Percentiles rank a stretch among this genome's conserved stretches.
These are phyloP conservation scores for Oscarella lobularis DNA, from an alignment of 37 sponge, comb jelly and placozoan species.

Conservation along the genomic window DNA sequence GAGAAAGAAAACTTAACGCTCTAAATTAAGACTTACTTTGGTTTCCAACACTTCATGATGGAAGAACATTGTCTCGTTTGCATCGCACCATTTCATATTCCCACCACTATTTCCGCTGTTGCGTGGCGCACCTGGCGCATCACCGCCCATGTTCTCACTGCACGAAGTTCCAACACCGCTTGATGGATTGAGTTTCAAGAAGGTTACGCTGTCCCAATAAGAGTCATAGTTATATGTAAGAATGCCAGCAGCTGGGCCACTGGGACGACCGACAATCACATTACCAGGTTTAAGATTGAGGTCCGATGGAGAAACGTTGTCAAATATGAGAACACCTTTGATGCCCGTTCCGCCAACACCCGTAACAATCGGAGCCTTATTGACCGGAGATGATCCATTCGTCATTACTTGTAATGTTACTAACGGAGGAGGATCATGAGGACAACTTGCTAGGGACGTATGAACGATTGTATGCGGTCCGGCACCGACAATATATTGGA, in stretches of 20 bases:
- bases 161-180: conserved; percentile 1
- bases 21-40: no score
- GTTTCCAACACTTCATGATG: no score
- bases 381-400: neutral
- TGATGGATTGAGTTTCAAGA: neutral
- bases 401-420: neutral
- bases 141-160: no score
- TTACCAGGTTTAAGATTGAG: neutral
- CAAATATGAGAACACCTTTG: neutral
- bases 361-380: neutral
- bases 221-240: neutral
- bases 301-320: neutral
- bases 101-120: no score
- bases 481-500: neutral
- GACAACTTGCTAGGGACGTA: neutral
- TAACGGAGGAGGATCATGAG: neutral
- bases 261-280: neutral
- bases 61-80: no score
- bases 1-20: no score
- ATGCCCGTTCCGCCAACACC: neutral
- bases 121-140: no score
- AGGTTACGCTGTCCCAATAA: neutral
- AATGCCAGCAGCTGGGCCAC: neutral
- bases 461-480: neutral
- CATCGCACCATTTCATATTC: no score